A percentile compares a stretch with the other conserved stretches of the same genome.
phyloP scores from a whole-genome alignment of 1,140 invertebrate genomes.

The Drosophila virilis region DNA sequence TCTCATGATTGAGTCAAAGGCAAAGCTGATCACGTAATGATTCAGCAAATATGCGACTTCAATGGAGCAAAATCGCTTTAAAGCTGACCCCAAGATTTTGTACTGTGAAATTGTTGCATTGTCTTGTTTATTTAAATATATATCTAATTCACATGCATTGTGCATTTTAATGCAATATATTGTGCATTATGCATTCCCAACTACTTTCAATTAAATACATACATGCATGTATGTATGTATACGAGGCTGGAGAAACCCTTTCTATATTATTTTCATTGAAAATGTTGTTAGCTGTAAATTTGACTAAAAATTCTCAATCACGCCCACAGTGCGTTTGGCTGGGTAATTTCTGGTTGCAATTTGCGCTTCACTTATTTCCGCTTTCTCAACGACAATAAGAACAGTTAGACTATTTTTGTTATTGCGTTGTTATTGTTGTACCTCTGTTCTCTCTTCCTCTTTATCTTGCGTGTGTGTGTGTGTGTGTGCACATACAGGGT shows the following conservation, averaged over 20 bases:
- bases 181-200: too few relatives aligned
- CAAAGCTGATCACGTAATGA: slow-evolving; percentile 5
- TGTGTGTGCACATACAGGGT: slow-evolving; percentile 30
- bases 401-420: slow-evolving; percentile 34
- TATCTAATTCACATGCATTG: too few relatives aligned
- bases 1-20: neutral
- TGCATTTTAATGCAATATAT: too few relatives aligned
- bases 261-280: too few relatives aligned
- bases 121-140: neutral
- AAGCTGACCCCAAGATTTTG: too few relatives aligned
- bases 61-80: neutral
- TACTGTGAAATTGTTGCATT: too few relatives aligned
- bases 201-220: too few relatives aligned
- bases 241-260: too few relatives aligned
- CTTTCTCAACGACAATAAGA: slow-evolving; percentile 34
- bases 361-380: slow-evolving; percentile 40
- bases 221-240: too few relatives aligned
- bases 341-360: slow-evolving; percentile 18
- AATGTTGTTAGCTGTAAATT: too few relatives aligned
- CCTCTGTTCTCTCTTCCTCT: slow-evolving; percentile 15
- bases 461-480: neutral
- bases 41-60: slow-evolving; percentile 2
- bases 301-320: neutral
- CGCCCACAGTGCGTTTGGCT: slow-evolving; percentile 16
- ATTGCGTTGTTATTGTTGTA: slow-evolving; percentile 19